Evolutionary conservation across 1,140 invertebrate species (phyloP), one percentile per base, ranked within the genome.

Genomic region (Drosophila pallidifrons): DNA sequence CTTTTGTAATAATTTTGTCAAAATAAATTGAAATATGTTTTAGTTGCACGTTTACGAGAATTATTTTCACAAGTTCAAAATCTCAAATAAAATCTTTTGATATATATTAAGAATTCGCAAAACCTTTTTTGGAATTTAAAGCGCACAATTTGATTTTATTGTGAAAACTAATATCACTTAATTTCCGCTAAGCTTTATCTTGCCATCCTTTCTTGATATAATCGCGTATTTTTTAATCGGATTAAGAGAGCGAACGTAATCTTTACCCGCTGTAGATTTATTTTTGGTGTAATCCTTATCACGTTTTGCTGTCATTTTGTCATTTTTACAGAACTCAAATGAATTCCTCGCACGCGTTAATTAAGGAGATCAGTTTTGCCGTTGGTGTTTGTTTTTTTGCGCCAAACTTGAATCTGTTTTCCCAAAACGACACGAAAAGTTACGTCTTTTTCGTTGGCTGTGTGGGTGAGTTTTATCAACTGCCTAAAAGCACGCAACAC

Each of bases 291-390:
- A 91, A 91, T 91, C 91, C 87, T 91, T 91, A 88, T 91, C 91
- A 85, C 91, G 91, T 91, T 91, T 91, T 90, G 91, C 91, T 91
- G 91, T 91, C 91, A 91, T 91, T 83, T 91, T 91, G 77, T 87
- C 89, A 91, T 91, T 89, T 91, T 91, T 77, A 69, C 85, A 54
- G 78, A 89, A 90, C 75, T 85, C 85, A 81, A 70, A 79, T 55
- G 86, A 90, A 89, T 81, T 90, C 81, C 51, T 72, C 47, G 58
- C 64, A 67, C 49, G 49, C 71, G 43, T 20, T 43, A 61, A 57
- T 32, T 54, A 54, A n/a, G 13, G 13, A 49, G 54, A 46, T 64
- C 52, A 15, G 47, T 41, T 51, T 55, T 60, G 38, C 57, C 65
- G 64, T 20, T 60, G 65, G 57, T 45, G 16, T 25, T 68, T 16